Base-by-base conservation (phyloP, 1,140 invertebrate species). In the Hypsibius dujardini region DNA sequence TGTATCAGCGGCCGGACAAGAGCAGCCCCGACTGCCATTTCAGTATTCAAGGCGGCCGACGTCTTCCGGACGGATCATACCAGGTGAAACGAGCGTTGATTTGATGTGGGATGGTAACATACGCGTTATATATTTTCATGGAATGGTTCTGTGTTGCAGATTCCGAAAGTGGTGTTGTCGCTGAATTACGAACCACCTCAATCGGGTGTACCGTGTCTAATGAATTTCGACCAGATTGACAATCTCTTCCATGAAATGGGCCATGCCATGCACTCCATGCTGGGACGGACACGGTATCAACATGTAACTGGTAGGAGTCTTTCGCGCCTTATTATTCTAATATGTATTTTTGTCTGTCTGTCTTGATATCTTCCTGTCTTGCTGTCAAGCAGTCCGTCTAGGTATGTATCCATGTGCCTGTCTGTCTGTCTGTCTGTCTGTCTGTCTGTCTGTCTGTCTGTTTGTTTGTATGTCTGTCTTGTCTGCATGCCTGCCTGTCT, bases 211-310 rank as follows among this genome's bases (percentile, higher is more conserved):
- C 92, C 92, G 1, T 87, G 88, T 47, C 80, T 96, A 50, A 81
- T 98, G 42, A 86, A 85, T 47, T 88, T 90, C 1, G 83, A 85
- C 15, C 87, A 89, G 73, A 87, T 97, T 12, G 94, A 98, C 78
- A 98, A 97, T 82, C 81, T 98, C 46, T 98, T 98, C 80, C 96
- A 99, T 78, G 95, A 98, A 83, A 90, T 97, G 88, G 95, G 95
- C 0, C 96, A 99, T 82, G 96, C 95, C 2, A 88, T 99, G 83
- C 96, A 98, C 80, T 98, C 95, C 2, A 98, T 98, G 92, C 79
- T 99, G 70, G 78, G 62, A 42, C 12, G 91, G 74, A 95, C 95
- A 0, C 84, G 86, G 72, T 94, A 96, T 82, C 95, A 98, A 80
- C 95, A 98, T 81, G 90, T 97, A 28, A 92, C 92, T 46, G 95